phyloP scores from a whole-genome alignment of 2,797 vertebrate species.

The Ciconia nigra region DNA sequence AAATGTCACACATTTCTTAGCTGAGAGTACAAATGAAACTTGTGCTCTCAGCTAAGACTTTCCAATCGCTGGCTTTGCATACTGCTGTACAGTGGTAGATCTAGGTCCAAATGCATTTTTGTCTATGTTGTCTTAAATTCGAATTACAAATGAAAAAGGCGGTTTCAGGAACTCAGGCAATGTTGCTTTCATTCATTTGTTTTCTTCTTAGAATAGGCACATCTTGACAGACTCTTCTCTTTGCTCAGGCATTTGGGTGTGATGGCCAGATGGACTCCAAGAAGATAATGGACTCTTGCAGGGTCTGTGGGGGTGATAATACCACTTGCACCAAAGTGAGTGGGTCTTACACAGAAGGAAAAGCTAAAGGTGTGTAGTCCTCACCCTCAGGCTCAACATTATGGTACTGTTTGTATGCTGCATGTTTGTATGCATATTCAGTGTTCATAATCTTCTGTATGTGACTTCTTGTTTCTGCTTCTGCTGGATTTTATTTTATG shows the following conservation, averaged over 20 bases:
- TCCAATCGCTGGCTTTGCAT: background rate
- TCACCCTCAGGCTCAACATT: background rate
- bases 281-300: slow-evolving; percentile 81
- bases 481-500: background rate
- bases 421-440: background rate
- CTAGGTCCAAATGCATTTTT: background rate
- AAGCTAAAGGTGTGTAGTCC: slow-evolving; percentile 77
- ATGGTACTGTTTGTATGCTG: background rate
- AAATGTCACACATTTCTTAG: background rate
- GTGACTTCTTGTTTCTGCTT: background rate
- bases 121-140: background rate
- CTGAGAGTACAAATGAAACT: background rate
- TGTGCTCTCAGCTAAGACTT: background rate
- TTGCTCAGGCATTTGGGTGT: slow-evolving; percentile 87
- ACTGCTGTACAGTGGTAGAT: background rate
- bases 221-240: background rate
- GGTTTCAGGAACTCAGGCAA: background rate
- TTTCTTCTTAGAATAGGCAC: background rate
- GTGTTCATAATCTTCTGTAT: background rate
- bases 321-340: slow-evolving; percentile 79
- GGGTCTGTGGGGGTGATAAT: slow-evolving; percentile 87
- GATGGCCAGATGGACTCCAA: slow-evolving; percentile 86
- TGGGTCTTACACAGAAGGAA: slow-evolving; percentile 82
- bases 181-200: background rate
- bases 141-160: background rate